Percentiles rank a stretch among this genome's conserved stretches.
phyloP scores from a whole-genome alignment of 1,140 invertebrate genomes.

The Elymnias hypermnestra region DNA sequence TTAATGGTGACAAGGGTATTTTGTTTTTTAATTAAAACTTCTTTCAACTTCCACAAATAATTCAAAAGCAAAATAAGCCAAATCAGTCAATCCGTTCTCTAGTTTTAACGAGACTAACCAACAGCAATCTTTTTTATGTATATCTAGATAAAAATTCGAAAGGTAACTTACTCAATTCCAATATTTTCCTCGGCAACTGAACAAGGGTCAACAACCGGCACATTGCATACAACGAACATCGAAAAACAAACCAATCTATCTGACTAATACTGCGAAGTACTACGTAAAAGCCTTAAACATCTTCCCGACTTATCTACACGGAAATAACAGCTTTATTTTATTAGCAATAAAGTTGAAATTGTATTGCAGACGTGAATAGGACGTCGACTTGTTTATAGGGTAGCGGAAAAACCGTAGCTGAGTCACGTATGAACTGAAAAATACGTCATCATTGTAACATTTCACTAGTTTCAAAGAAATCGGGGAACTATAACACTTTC shows the following conservation, averaged over 20 bases:
- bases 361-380: background rate
- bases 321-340: conserved; percentile 5
- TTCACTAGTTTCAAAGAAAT: conserved; percentile 1
- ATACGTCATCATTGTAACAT: conserved; percentile 6
- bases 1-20: no score
- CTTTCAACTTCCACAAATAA: no score
- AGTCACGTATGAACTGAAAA: conserved; percentile 17
- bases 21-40: no score
- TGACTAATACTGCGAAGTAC: conserved; percentile 9
- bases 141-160: background rate
- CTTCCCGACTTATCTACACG: background rate
- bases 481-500: background rate
- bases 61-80: no score
- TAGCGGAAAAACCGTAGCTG: conserved; percentile 17
- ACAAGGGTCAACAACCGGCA: conserved; percentile 7
- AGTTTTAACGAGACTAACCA: no score
- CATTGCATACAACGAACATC: conserved; percentile 6
- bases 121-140: no score
- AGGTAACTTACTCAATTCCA: conserved; percentile 11
- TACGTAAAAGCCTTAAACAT: conserved; percentile 8
- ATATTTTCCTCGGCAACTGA: conserved; percentile 1
- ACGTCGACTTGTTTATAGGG: conserved; percentile 9
- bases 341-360: conserved; percentile 1
- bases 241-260: conserved; percentile 13
- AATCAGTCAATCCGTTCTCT: no score